Conservation (phyloP, 2,113 vertebrate genomes). For the Oryzias woworae region DNA sequence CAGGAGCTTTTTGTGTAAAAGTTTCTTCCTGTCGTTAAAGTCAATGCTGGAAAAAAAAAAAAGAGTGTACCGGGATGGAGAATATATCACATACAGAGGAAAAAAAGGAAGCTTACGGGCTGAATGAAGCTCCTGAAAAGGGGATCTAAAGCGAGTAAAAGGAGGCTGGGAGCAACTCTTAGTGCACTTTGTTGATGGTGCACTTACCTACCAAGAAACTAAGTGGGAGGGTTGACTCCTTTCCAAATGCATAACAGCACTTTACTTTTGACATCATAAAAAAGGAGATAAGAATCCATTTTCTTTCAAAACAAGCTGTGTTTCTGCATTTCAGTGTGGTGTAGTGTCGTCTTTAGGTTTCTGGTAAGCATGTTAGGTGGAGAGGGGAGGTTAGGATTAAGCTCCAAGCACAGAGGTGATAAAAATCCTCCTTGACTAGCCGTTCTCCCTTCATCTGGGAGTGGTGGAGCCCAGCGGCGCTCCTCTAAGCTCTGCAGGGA, state of each 20-base stretch:
- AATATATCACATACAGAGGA: neutral
- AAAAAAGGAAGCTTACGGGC: constrained; percentile 15
- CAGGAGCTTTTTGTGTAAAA: constrained; percentile 35
- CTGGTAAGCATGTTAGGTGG: neutral
- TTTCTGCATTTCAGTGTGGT: constrained; percentile 7
- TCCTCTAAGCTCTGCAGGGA: constrained; percentile 39
- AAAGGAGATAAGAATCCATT: constrained; percentile 9
- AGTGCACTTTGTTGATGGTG: constrained; percentile 32
- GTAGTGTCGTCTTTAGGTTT: neutral
- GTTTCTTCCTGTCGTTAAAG: constrained; percentile 26
- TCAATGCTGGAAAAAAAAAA: constrained; percentile 14
- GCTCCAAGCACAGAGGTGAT: constrained; percentile 14
- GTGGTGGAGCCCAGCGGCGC: constrained; percentile 26
- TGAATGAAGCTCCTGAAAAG: constrained; percentile 17
- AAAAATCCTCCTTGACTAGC: constrained; percentile 27
- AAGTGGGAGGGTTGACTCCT: constrained; percentile 21
- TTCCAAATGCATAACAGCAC: constrained; percentile 33
- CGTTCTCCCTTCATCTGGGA: constrained; percentile 35
- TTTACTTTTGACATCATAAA: constrained; percentile 31
- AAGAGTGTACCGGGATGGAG: constrained; percentile 3
- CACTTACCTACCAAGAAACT: constrained; percentile 22
- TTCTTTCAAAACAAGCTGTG: neutral
- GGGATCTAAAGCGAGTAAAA: constrained; percentile 27
- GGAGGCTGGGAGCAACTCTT: constrained; percentile 26
- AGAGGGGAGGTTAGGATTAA: neutral